Base-by-base conservation (phyloP, 2,797 vertebrate species). In the Liasis olivaceus region DNA sequence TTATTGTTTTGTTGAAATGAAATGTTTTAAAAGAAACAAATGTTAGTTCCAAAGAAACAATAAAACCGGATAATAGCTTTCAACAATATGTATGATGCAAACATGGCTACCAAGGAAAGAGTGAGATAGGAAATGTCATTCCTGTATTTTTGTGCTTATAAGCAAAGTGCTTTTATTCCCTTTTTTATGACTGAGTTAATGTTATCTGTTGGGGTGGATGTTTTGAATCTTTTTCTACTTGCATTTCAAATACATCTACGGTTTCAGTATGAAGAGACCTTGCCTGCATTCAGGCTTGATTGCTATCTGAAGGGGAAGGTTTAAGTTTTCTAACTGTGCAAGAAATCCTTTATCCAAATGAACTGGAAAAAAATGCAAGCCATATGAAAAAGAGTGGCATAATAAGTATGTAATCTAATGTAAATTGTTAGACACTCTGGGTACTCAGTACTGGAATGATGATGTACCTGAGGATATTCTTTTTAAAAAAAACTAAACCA, bases 191-290 rank as follows among this genome's bases (percentile, higher is more conserved):
- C 36, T 26, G 62, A 88, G 20, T 89, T 77, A 92, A 94, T 88
- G 2, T 85, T 85, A 28, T 85, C 69, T 93, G n/a, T 92, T 93
- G 94, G 91, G 87, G 54, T 91, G 88, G 86, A 90, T 87, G 26
- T 93, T 95, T 9, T 9, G 11, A 90, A 58, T 31, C 9, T 58
- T 59, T 93, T 92, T 81, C 84, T n/a, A 58, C 84, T 81, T 59
- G 59, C 89, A 13, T 93, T 92, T 85, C 51, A 94, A 92, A 94
- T 56, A 22, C 90, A 58, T 93, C 95, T 15, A 31, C 0, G 88
- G 9, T 72, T 89, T 20, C 58, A 94, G 58, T 87, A 85, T 42
- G 72, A 92, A 89, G 72, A 66, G 51, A 85, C n/a, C 47, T 85
- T 89, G 47, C 47, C 22, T 56, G n/a, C 59, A 89, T 31, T 92